Evolutionary conservation across 2,797 vertebrate genomes (phyloP), one percentile per base, ranked within the genome.

Genomic region (Holocentrus rufus): DNA sequence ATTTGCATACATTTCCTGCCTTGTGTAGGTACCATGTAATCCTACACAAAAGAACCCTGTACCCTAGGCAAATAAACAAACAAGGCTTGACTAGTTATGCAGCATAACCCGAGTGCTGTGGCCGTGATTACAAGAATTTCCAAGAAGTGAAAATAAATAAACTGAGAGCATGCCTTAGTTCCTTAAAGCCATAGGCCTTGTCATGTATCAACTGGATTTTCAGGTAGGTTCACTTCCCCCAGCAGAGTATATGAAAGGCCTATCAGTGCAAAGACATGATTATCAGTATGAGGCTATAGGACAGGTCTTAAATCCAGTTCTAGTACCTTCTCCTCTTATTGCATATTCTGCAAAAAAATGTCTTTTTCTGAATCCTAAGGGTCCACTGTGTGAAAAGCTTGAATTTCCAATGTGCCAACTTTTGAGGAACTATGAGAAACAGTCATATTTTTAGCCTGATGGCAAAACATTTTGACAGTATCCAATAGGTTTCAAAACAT

Each of bases 181-280:
- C 25, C n/a, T 55, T 57, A 47, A 64, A 18, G 15, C 7, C 54
- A 10, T 55, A 39, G 14, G 39, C 34, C 7, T 20, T 3, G 34
- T 2, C 17, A 55, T 23, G 7, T 7, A 25, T 22, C 14, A 49
- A 72, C 72, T 72, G 20, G 42, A 74, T n/a, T 67, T 83, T 86
- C 69, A 17, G 71, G 72, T 77, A 31, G 2, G 57, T 61, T 80
- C 34, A 76, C 66, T 71, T 58, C 52, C 47, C 61, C n/a, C 22
- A 36, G 23, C 55, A 62, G 22, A 80, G 47, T 30, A 59, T 36
- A 63, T 39, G 17, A 66, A 46, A 0, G 13, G 15, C 14, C n/a
- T 47, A 17, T 5, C 0, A 27, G 17, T 30, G 17, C 5, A 53
- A 58, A 66, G 44, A 74, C 64, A 30, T n/a, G 1, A 7, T 54